Conservation (phyloP, 2,888 invertebrate genomes). For the Stenchaetothrips biformis region DNA sequence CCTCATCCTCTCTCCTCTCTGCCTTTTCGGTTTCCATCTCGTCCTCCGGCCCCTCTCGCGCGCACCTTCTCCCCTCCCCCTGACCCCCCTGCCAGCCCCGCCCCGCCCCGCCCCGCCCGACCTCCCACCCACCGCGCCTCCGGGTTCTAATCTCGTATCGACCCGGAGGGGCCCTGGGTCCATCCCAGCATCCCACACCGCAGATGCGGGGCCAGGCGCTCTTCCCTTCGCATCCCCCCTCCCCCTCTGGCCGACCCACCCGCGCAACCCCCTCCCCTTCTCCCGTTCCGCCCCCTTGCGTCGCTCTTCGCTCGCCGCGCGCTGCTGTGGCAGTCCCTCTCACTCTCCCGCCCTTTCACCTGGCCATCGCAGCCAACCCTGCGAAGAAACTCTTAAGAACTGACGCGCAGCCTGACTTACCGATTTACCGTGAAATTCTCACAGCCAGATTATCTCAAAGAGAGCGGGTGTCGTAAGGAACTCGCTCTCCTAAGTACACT, state of each 20-base stretch:
- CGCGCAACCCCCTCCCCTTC: background rate
- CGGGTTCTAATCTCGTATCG: constrained; percentile 10
- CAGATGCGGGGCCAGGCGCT: background rate
- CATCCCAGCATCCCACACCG: constrained; percentile 10
- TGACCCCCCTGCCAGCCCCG: too few species aligned
- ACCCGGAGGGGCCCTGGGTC: background rate
- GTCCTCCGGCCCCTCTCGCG: background rate
- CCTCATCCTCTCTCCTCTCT: background rate
- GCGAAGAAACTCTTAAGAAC: too few species aligned
- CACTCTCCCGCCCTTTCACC: background rate
- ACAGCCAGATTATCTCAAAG: too few species aligned
- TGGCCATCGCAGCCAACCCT: background rate
- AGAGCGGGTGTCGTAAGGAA: too few species aligned
- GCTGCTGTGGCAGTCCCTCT: background rate
- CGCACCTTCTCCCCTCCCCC: background rate
- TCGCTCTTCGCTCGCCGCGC: background rate
- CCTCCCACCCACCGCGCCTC: background rate
- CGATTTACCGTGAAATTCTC: too few species aligned
- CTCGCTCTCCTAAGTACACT: too few species aligned
- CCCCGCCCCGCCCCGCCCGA: too few species aligned
- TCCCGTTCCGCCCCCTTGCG: background rate
- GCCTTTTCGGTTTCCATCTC: background rate
- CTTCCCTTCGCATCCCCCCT: background rate
- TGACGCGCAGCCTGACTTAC: too few species aligned
- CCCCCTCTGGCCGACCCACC: background rate